Evolutionary conservation across 2,113 vertebrate species (phyloP).

Genomic region (Eptatretus burgeri): DNA sequence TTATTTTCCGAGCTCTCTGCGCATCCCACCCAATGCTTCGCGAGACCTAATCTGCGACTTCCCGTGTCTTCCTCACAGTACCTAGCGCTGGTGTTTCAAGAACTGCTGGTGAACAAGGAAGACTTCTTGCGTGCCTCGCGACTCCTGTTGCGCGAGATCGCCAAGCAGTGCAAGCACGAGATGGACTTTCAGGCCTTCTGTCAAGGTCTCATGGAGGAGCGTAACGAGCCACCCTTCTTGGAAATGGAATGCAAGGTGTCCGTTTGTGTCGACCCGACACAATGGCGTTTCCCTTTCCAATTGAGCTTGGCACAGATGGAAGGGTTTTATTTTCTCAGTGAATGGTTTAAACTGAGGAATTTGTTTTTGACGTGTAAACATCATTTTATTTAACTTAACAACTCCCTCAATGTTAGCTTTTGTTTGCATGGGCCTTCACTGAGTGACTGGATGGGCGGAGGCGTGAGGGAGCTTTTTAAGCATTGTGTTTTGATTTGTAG

Average conservation of each 20-base stretch:
- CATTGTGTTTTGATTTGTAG: no score
- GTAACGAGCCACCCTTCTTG: slow-evolving; percentile 44
- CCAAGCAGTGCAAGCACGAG: slow-evolving; percentile 93
- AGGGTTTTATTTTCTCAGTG: no score
- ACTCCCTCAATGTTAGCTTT: no score
- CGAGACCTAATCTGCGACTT: not conserved
- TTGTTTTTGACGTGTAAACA: no score
- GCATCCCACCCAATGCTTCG: not conserved
- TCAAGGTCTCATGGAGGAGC: slow-evolving; percentile 80
- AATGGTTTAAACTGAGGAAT: no score
- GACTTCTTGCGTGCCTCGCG: slow-evolving; percentile 71
- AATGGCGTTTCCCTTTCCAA: no score
- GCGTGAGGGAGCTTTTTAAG: no score
- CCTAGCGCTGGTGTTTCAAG: slow-evolving; percentile 94
- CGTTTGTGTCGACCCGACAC: accelerated
- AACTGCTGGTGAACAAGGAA: slow-evolving; percentile 67
- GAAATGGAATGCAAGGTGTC: slow-evolving; percentile 90
- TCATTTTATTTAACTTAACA: no score
- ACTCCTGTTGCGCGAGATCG: slow-evolving; percentile 68
- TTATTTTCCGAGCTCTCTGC: not conserved
- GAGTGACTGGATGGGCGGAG: no score
- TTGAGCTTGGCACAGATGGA: no score
- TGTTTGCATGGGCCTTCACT: no score
- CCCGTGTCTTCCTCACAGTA: slow-evolving; percentile 25
- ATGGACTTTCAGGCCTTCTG: slow-evolving; percentile 96